phyloP scores from a whole-genome alignment of 2,797 vertebrate species.

The Takifugu ocellatus region DNA sequence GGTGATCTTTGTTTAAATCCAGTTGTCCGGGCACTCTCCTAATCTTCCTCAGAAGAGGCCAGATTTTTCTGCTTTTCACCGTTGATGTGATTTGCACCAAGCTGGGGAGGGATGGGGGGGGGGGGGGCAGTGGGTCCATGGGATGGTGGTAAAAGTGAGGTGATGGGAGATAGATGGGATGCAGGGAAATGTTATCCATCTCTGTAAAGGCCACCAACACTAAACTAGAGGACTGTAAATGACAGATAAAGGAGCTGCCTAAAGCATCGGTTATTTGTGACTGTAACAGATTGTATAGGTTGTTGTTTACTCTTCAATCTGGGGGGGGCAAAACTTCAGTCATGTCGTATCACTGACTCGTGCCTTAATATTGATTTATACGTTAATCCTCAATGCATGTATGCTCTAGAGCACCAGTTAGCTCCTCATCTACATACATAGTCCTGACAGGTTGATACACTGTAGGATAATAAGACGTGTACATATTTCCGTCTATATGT shows the following conservation, averaged over 20 bases:
- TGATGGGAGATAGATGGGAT: constrained; percentile 47
- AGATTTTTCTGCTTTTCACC: constrained; percentile 40
- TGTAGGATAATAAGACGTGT: no score
- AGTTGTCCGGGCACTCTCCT: constrained; percentile 57
- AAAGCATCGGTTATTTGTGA: neutral
- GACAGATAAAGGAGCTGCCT: constrained; percentile 25
- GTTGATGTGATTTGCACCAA: constrained; percentile 60
- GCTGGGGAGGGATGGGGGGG: constrained; percentile 16
- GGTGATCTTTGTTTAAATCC: constrained; percentile 72
- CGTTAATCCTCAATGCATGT: no score
- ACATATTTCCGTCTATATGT: no score
- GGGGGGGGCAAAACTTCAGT: no score
- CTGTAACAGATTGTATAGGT: neutral
- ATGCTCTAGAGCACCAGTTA: no score
- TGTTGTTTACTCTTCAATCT: no score
- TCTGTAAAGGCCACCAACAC: constrained; percentile 34
- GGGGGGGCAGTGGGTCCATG: constrained; percentile 16
- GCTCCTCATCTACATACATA: no score
- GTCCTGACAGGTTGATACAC: no score
- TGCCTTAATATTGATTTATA: no score
- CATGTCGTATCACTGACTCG: no score
- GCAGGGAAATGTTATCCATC: constrained; percentile 44
- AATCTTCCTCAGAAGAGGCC: constrained; percentile 64
- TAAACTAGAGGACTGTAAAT: constrained; percentile 27
- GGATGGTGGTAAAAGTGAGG: constrained; percentile 46